Evolutionary conservation across 2,113 vertebrate genomes (phyloP).

Genomic region (Sphyrna mokarran): DNA sequence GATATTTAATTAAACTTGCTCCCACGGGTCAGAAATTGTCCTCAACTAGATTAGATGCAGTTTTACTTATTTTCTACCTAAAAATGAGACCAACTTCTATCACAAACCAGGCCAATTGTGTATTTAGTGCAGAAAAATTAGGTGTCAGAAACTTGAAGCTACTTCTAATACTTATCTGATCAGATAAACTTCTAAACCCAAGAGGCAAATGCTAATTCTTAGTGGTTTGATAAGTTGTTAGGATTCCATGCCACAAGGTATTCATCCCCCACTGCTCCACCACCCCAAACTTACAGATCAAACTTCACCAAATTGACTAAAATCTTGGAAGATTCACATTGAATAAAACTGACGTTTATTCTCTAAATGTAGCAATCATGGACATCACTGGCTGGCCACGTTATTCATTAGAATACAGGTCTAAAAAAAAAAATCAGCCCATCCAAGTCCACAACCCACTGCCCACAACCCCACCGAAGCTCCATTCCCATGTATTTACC

Average conservation of each 20-base stretch:
- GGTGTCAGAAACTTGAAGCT: neutral
- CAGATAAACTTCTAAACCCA: neutral
- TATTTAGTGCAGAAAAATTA: neutral
- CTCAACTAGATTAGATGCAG: neutral
- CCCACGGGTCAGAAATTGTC: neutral
- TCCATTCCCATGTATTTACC: no score
- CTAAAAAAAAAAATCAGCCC: no score
- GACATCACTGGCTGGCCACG: neutral
- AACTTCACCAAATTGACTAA: neutral
- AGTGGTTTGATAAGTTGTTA: neutral
- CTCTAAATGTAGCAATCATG: no score
- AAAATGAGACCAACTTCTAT: neutral
- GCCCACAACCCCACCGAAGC: no score
- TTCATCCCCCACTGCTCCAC: no score
- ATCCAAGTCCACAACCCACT: no score
- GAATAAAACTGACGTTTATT: no score
- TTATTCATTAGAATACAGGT: neutral
- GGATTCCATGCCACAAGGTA: neutral
- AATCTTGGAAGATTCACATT: neutral
- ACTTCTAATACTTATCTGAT: neutral
- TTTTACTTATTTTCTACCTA: neutral
- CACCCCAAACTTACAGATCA: neutral
- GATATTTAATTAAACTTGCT: neutral
- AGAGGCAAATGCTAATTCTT: neutral
- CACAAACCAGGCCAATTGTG: neutral